Base-by-base conservation (phyloP, 2,113 vertebrate genomes). In the Syngnathus typhle region DNA sequence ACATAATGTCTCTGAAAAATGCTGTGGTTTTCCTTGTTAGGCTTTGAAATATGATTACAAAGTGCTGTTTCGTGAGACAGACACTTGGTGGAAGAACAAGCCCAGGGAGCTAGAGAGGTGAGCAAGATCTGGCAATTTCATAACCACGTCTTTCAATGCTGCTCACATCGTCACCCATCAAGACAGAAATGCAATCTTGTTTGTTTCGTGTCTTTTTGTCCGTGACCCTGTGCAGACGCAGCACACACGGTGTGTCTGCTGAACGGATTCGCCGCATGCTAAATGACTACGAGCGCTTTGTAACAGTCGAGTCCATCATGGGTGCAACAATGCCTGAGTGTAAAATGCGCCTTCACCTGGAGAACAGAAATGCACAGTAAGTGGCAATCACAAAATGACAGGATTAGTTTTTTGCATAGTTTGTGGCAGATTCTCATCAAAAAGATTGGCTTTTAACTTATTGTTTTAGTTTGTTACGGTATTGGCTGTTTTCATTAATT, bases 41-140 rank as follows among this genome's bases (percentile, higher is more conserved):
- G 95, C 95, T 51, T 87, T 93, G 79, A 93, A 92, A 76, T 84
- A 94, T 84, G 92, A 92, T 68, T 98, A 98, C 72, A 94, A 94
- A 85, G 92, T 98, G 55, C 81, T 94, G 81, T 98, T 99, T 82
- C 91, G 91, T 87, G 96, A 98, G 82, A 95, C 97, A 12, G 94
- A 98, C 70, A 98, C 95, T 23, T 96, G 95, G 94, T 99, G 97
- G 97, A 98, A 93, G 78, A 92, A 89, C 88, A 99, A 94, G 80
- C 94, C 97, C 52, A 93, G 91, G 89, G 95, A 99, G 77, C 89
- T 99, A 84, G 91, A 94, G 89, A 95, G 93, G 97, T 98, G 92
- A 92, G 82, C 61, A n/a, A 60, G 7, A 62, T 4, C 27, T 32
- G 64, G 23, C n/a, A 32, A 62, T 68, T 49, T 3, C 2, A 27